These are phyloP conservation scores for Seira sanloemensis DNA, from an alignment of 2,888 invertebrate species.

Conservation along the genomic window DNA sequence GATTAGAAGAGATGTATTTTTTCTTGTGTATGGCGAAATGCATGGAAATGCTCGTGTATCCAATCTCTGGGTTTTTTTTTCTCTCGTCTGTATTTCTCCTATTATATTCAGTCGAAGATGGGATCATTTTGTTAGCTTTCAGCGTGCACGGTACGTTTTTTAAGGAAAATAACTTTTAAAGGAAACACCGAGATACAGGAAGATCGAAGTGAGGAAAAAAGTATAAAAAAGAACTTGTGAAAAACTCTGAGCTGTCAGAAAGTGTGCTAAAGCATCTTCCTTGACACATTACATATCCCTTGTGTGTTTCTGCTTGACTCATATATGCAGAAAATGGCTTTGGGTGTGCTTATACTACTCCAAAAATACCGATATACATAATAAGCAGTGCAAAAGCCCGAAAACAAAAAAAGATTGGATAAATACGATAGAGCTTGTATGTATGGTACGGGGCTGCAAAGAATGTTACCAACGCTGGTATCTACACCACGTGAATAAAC, in stretches of 20 bases:
- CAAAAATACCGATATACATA: neutral
- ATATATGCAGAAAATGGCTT: neutral
- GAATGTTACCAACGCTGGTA: no score
- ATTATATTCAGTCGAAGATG: neutral
- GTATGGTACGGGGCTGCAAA: no score
- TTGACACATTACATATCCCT: constrained; percentile 56
- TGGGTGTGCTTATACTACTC: neutral
- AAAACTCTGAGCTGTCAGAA: constrained; percentile 55
- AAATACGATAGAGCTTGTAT: no score
- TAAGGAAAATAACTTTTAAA: neutral
- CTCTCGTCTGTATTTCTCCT: no score
- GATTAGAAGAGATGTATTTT: neutral
- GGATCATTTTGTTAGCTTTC: neutral
- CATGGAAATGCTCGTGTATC: neutral
- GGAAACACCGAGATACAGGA: neutral
- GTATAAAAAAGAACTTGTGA: constrained; percentile 48
- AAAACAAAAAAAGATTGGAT: neutral
- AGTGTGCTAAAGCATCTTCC: constrained; percentile 56
- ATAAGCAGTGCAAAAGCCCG: neutral
- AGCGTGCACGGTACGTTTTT: neutral
- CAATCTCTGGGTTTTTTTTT: constrained; percentile 15
- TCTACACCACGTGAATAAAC: no score
- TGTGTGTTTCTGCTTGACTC: constrained; percentile 39
- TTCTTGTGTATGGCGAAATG: no score
- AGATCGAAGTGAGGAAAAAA: constrained; percentile 29